Base-by-base conservation (phyloP, 2,113 vertebrate genomes). In the Patagioenas fasciata region DNA sequence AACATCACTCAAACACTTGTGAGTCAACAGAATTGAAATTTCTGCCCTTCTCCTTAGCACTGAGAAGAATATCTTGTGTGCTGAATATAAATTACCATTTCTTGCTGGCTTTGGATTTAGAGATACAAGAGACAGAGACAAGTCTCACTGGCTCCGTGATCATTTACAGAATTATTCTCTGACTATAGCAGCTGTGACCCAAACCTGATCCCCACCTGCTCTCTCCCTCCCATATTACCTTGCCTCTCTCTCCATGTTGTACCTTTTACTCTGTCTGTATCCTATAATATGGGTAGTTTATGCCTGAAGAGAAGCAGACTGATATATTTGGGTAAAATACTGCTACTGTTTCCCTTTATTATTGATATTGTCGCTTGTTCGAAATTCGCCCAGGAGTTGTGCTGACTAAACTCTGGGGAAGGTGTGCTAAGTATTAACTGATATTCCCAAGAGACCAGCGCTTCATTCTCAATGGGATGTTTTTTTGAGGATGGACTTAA, bases 401-500 rank as follows among this genome's bases (percentile, higher is more conserved):
- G 64, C 57, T 78, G 73, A 87, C 16, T 26, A 34, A 64, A 62
- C 15, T 2, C 2, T 8, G 10, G 18, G 57, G 61, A 93, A 84
- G 61, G 65, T 92, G 48, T 71, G 65, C 61, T 44, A 26, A 44
- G 57, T 32, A 51, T 67, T 71, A 64, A 47, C 24, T 85, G 48
- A 10, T 56, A 10, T 10, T 67, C 82, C 34, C 71, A 56, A 40
- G 56, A 80, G 74, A 48, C 1, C 32, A 67, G 34, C 47, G 71
- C 82, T 74, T 70, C 78, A 26, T 84, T 84, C 32, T 64, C 53
- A 53, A 88, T 83, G 58, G 81, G 81, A 72, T 4, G 2, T 26
- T 38, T 56, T 69, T 51, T 58, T 71, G 66, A 88, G 6, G 51
- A 42, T 95, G 31, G 56, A 48, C 93, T 82, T 81, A 71, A 40